Evolutionary conservation across 1,140 invertebrate genomes (phyloP).

Genomic region (Meteorus sp.): DNA sequence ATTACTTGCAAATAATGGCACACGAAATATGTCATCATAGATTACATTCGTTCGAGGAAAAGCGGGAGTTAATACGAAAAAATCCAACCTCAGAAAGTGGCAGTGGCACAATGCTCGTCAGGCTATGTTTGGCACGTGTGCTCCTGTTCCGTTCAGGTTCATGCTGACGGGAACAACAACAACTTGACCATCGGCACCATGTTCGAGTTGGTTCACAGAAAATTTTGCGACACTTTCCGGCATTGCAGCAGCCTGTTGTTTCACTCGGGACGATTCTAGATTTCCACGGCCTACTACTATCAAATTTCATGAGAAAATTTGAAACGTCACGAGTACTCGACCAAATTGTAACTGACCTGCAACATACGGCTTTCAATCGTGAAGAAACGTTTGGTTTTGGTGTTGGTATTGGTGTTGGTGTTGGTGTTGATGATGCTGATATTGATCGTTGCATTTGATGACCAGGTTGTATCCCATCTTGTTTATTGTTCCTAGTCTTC

Average conservation of each 20-base stretch:
- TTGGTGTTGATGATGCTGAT: background rate
- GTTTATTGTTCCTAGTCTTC: background rate
- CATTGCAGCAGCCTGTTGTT: slow-evolving; percentile 41
- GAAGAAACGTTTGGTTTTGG: slow-evolving; percentile 2
- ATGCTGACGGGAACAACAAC: slow-evolving; percentile 34
- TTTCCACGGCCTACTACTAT: background rate
- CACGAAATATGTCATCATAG: too few relatives aligned
- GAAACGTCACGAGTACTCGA: background rate
- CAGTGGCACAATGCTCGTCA: slow-evolving; percentile 54
- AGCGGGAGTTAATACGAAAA: background rate
- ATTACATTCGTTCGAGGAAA: too few relatives aligned
- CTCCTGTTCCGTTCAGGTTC: slow-evolving; percentile 41
- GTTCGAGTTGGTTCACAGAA: slow-evolving; percentile 43
- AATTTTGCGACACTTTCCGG: slow-evolving; percentile 44
- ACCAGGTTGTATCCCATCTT: background rate
- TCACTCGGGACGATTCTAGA: slow-evolving; percentile 47
- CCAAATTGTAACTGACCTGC: slow-evolving; percentile 11
- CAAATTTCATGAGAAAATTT: too few relatives aligned
- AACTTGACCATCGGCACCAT: slow-evolving; percentile 28
- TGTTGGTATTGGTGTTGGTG: background rate
- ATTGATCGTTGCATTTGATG: background rate
- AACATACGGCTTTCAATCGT: slow-evolving; percentile 6
- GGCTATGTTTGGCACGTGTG: slow-evolving; percentile 55
- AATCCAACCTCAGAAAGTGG: slow-evolving; percentile 48
- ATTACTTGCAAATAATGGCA: too few relatives aligned